Evolutionary conservation across 2,797 vertebrate genomes (phyloP).

Genomic region (Cyprinodon diabolis): DNA sequence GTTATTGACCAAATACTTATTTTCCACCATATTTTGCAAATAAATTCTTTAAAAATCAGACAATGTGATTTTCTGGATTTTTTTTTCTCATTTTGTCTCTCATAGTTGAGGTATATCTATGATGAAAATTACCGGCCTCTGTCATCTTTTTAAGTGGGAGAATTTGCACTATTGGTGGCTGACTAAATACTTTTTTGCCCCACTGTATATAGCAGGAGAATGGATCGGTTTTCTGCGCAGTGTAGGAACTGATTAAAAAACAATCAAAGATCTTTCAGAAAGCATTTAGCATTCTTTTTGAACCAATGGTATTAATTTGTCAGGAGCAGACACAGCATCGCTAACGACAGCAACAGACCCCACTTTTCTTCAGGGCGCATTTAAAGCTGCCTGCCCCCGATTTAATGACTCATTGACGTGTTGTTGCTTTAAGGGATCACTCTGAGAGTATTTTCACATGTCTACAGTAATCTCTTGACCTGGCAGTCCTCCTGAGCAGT

Average conservation of each 20-base stretch:
- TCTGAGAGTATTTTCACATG: slow-evolving; percentile 52
- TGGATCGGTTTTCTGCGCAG: background rate
- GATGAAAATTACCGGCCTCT: no score
- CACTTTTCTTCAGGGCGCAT: slow-evolving; percentile 41
- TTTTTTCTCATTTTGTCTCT: no score
- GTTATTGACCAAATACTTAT: no score
- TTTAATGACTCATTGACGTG: slow-evolving; percentile 31
- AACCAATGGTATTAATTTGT: background rate
- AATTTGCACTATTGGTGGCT: no score
- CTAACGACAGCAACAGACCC: slow-evolving; percentile 45
- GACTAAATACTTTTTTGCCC: no score
- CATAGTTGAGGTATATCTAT: no score
- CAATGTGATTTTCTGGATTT: no score
- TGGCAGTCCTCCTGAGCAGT: slow-evolving; percentile 29
- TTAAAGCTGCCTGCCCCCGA: slow-evolving; percentile 28
- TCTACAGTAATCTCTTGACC: slow-evolving; percentile 57
- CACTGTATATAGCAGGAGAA: no score
- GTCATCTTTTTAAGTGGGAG: no score
- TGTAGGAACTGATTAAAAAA: background rate
- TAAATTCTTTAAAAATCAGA: no score
- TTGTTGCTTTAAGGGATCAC: slow-evolving; percentile 61
- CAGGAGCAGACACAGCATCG: background rate
- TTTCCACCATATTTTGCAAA: no score
- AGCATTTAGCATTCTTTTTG: no score
- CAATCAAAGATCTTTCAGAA: background rate